These are phyloP conservation scores for Augiades crinisus DNA, from an alignment of 2,888 invertebrate genomes.

Conservation along the genomic window DNA sequence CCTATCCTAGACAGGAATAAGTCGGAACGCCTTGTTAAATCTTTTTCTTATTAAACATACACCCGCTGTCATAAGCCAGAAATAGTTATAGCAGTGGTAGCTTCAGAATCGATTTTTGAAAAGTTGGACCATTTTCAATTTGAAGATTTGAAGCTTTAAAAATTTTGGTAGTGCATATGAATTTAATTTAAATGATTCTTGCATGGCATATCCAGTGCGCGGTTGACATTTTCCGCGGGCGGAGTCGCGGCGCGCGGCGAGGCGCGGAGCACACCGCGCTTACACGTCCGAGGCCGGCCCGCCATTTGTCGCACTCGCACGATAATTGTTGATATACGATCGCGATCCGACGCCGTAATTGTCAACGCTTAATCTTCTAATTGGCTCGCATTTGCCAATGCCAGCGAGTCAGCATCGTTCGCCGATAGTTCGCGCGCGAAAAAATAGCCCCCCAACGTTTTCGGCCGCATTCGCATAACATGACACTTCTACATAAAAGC, in stretches of 20 bases:
- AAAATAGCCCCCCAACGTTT: conserved; percentile 45
- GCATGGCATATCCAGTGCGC: conserved; percentile 18
- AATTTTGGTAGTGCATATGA: too few relatives aligned
- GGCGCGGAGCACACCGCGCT: conserved; percentile 44
- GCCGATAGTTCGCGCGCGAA: conserved; percentile 57
- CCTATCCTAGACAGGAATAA: too few relatives aligned
- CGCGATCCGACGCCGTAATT: conserved; percentile 77
- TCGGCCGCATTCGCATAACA: conserved; percentile 46
- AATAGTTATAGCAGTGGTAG: too few relatives aligned
- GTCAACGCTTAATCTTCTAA: conserved; percentile 82
- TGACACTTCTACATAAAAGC: conserved; percentile 48
- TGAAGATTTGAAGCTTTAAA: too few relatives aligned
- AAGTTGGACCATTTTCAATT: too few relatives aligned
- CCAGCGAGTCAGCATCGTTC: conserved; percentile 63
- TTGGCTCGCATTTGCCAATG: conserved; percentile 80
- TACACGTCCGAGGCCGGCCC: conserved; percentile 58
- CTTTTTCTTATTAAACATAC: too few relatives aligned
- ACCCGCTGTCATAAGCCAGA: too few relatives aligned
- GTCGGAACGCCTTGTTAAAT: too few relatives aligned
- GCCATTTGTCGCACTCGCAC: conserved; percentile 78
- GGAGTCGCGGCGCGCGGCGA: background rate
- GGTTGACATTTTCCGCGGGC: conserved; percentile 19
- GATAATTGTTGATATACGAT: conserved; percentile 82
- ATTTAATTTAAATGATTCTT: too few relatives aligned
- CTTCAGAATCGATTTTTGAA: too few relatives aligned